Base-by-base conservation (phyloP, 2,797 vertebrate species). In the Ctenopoma multispine region DNA sequence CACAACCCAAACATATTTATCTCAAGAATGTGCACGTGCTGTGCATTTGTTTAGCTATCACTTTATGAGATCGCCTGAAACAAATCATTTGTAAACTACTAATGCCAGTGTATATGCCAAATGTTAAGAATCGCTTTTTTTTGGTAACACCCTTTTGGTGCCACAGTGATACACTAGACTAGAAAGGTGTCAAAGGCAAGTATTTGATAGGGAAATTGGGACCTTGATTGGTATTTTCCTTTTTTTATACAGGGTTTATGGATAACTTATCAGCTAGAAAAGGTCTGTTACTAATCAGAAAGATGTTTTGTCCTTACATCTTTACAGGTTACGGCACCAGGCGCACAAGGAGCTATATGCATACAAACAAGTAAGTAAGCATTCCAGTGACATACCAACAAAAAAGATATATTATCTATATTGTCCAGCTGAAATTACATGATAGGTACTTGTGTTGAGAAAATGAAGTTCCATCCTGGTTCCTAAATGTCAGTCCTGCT, bases 301-400 rank as follows among this genome's bases (percentile, higher is more conserved):
- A 72, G 63, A 41, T 74, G 49, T 59, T 84, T 72, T 58, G 85
- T 88, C 63, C 84, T 70, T 87, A 24, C 86, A 6, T 93, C 88
- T 89, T 77, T 70, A 75, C 90, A 99, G 98, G 95, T 95, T 99
- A 93, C 95, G 98, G 83, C 98, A 99, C 81, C 98, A 99, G 91
- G 97, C 98, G 4, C 97, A 99, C 93, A 99, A 99, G 93, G 98
- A 99, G 89, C 95, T 99, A 69, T 99, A 99, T 83, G 98, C 97
- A 77, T 99, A 99, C 94, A 99, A 99, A 94, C 97, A n/a, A n/a
- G n/a, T n/a, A 99, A 96, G 98, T 99, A 88, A 96, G 95, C 31
- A 31, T 0, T 63, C 43, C 58, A 40, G 9, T 29, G 9, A 34
- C 65, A 44, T 29, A 24, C 51, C 3, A 41, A n/a, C 34, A 38